Percentiles rank a stretch among this genome's conserved stretches.
phyloP scores from a whole-genome alignment of 1,140 invertebrate genomes.

The Tetraneura akinire region DNA sequence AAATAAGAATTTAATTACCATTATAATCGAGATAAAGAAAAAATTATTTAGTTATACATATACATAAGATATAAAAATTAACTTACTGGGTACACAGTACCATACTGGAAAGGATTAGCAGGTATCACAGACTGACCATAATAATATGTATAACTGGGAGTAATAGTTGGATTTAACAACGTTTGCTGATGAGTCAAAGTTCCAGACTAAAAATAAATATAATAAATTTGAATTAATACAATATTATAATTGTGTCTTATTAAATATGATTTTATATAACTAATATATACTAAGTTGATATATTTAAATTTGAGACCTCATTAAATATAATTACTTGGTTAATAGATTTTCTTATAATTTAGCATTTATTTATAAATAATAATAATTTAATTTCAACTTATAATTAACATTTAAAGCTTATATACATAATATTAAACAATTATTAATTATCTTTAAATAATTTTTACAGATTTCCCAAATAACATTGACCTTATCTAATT shows the following conservation, averaged over 20 bases:
- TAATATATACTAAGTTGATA: not conserved
- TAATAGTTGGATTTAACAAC: slow-evolving; percentile 63
- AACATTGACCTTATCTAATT: too few relatives aligned
- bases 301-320: too few relatives aligned
- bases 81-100: slow-evolving; percentile 69
- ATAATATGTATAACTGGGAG: slow-evolving; percentile 68
- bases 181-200: slow-evolving; percentile 67
- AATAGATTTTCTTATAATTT: too few relatives aligned
- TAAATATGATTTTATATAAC: not conserved
- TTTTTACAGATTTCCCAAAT: too few relatives aligned
- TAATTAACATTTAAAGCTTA: too few relatives aligned
- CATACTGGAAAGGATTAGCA: slow-evolving; percentile 72
- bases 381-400: too few relatives aligned
- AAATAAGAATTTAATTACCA: not conserved
- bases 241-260: too few relatives aligned
- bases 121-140: slow-evolving; percentile 66
- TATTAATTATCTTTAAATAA: too few relatives aligned
- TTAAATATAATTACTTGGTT: too few relatives aligned
- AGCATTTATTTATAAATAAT: too few relatives aligned
- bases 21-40: not conserved
- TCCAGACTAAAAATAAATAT: slow-evolving; percentile 60
- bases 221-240: not conserved
- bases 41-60: not conserved
- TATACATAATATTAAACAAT: too few relatives aligned
- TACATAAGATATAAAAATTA: slow-evolving; percentile 5